Evolutionary conservation across 2,888 invertebrate genomes (phyloP).

Genomic region (Chirona hameri): DNA sequence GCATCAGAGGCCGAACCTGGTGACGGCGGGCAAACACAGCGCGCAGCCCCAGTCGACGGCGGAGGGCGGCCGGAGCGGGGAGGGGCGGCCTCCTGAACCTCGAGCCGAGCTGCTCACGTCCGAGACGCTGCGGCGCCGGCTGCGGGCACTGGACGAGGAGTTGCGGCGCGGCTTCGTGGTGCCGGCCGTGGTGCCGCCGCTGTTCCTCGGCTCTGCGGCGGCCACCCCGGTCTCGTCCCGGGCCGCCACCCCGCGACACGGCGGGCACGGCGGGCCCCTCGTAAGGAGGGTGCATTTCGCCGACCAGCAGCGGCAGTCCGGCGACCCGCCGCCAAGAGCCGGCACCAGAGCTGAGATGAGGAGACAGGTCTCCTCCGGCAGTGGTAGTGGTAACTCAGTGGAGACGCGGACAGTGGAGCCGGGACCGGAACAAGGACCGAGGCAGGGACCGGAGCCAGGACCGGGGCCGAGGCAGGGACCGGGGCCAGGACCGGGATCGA

Average conservation of each 20-base stretch:
- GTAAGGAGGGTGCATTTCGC: slow-evolving; percentile 6
- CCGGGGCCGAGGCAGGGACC: neutral
- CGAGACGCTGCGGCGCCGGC: neutral
- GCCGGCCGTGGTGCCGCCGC: slow-evolving; percentile 25
- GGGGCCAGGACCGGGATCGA: neutral
- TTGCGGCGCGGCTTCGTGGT: neutral
- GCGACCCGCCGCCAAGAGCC: neutral
- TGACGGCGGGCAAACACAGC: neutral
- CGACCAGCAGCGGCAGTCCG: neutral
- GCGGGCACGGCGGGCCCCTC: neutral
- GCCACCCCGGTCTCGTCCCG: neutral
- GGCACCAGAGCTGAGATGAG: neutral
- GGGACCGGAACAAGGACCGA: neutral
- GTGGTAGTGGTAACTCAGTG: neutral
- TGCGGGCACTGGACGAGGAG: slow-evolving; percentile 9
- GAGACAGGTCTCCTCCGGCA: neutral
- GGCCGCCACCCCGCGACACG: neutral
- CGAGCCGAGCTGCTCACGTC: neutral
- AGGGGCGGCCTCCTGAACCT: neutral
- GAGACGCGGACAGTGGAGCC: neutral
- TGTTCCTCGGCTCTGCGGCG: neutral
- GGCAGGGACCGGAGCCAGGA: neutral
- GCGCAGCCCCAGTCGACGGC: neutral
- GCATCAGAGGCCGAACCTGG: neutral
- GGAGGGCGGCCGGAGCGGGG: neutral